Percentiles rank a stretch among this genome's conserved stretches.
Conservation (phyloP, 1,140 invertebrate species). For the Atopsyche davidsoni region DNA sequence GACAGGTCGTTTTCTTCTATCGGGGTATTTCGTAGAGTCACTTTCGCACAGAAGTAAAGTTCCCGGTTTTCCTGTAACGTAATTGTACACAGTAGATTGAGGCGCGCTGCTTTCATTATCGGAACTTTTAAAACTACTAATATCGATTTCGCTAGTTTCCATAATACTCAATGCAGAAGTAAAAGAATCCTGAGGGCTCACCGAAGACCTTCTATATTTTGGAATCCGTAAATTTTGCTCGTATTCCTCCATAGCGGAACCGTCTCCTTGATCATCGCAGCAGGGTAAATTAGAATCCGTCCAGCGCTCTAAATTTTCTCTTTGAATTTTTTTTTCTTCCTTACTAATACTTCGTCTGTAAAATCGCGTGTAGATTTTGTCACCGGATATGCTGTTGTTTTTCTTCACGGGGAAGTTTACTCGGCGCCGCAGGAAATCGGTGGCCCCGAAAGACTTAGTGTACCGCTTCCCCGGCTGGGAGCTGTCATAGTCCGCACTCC, state of each 20-base stretch:
- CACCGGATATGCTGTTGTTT: constrained; percentile 43
- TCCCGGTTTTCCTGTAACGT: constrained; percentile 24
- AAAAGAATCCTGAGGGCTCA: constrained; percentile 20
- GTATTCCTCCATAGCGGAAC: not conserved
- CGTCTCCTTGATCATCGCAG: constrained; percentile 3
- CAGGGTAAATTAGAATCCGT: not conserved
- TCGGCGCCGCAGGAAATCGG: constrained; percentile 29
- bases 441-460: constrained; percentile 38
- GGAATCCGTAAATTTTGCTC: constrained; percentile 10
- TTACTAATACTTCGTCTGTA: constrained; percentile 29
- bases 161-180: constrained; percentile 18
- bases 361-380: constrained; percentile 42
- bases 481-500: constrained; percentile 35
- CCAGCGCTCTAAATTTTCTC: constrained; percentile 8
- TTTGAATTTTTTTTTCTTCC: not conserved
- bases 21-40: constrained; percentile 7
- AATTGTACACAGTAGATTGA: constrained; percentile 21
- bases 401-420: constrained; percentile 37
- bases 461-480: constrained; percentile 14
- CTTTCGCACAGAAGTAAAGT: constrained; percentile 23
- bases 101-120: constrained; percentile 43
- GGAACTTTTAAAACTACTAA: constrained; percentile 48
- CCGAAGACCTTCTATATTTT: constrained; percentile 13
- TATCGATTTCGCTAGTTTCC: constrained; percentile 36
- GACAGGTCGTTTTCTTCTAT: constrained; percentile 19